Evolutionary conservation across 2,888 invertebrate species (phyloP), one percentile per base, ranked within the genome.

Genomic region (Electrophaes corylata): DNA sequence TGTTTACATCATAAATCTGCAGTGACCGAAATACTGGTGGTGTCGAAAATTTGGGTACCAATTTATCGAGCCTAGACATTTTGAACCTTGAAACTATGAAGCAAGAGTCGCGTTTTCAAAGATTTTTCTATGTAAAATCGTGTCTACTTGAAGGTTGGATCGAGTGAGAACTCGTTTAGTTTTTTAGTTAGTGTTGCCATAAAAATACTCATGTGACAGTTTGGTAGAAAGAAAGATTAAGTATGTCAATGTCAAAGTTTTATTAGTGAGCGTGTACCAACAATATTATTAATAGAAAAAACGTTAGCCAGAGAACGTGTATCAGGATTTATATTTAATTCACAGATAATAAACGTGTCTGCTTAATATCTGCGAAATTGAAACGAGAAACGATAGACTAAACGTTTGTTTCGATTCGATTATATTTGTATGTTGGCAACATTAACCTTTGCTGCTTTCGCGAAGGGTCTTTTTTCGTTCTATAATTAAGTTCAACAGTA

Each of bases 1-100:
- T 63, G 72, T 75, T 73, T 75, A 73, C 69, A 59, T 64, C 62
- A 69, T 73, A 72, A 73, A 75, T 70, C 65, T 68, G 52, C 57
- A 71, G 67, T 67, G 71, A 62, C 64, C 65, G 67, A 64, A 66
- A 64, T 67, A 64, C 63, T 33, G 20, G 35, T 57, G 14, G 51
- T 48, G 41, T 43, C 31, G 54, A 59, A 53, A 53, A 53, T 52
- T 53, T 40, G 41, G 53, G 10, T 33, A 43, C 19, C 14, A 49
- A 44, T 46, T 41, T 11, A 41, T 16, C 20, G 12, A 31, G 18
- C 35, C 11, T 44, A 3, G n/a, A 31, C 10, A 33, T 33, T 31
- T 40, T 46, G 37, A 43, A 45, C 43, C 48, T 19, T 44, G n/a
- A 31, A 46, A 14, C 33, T 50, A 19, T 6, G 5, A 26, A 26